Evolutionary conservation across 2,797 vertebrate species (phyloP), one percentile per base, ranked within the genome.

Genomic region (Tenualosa thibaudeaui): DNA sequence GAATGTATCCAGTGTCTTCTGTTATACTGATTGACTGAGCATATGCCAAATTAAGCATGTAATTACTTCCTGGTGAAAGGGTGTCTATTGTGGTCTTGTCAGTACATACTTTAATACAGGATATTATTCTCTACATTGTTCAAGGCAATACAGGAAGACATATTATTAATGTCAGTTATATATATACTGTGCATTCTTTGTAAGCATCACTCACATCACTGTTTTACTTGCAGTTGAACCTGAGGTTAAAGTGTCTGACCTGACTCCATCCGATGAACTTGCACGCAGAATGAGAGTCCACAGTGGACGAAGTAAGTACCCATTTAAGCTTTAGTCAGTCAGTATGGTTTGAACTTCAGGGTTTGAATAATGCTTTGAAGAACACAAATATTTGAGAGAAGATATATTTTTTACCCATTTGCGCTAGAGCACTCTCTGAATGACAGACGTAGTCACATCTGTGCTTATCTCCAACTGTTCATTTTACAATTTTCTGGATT

Each of bases 181-280:
- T 46, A 71, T 90, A 91, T 91, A 87, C 86, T 86, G 85, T 62
- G 75, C 89, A 1, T 9, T 7, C 54, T 37, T 82, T 10, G 26
- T 62, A 5, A 17, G 85, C 56, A 60, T 46, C 24, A 24, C 2
- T 75, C 68, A 78, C 24, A 31, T 19, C 40, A 60, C 89, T 46
- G 7, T 83, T 53, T 37, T 43, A 9, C 83, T 84, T 50, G 0
- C 92, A 96, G 90, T 93, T 94, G 96, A 96, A 82, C 93, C 98
- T 31, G 96, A 98, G 1, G 97, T 99, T 87, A 97, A 98, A 83
- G 98, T 99, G 87, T 99, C 98, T 0, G 97, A 98, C 89, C 95
- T 96, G 93, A 99, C 97, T 0, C 95, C 95, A 0, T 98, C 96
- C 0, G 98, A 99, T 8, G 95, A 96, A 90, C 93, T 97, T 53